phyloP scores from a whole-genome alignment of 2,888 invertebrate genomes.

The Rhamnusium bicolor region DNA sequence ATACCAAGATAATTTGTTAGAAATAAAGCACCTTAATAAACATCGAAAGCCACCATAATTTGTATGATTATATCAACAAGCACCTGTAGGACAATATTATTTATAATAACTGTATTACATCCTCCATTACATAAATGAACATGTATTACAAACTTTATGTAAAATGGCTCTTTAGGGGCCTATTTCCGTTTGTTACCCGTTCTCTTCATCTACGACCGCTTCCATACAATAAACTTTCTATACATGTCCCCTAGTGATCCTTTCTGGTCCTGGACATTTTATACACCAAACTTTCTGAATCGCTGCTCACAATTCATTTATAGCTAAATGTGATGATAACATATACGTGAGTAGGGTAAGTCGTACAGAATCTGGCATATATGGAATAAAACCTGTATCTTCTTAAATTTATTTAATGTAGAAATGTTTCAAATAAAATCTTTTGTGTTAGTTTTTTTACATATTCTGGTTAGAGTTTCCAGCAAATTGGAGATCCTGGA shows the following conservation, averaged over 20 bases:
- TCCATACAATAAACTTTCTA: slow-evolving; percentile 40
- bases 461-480: no score
- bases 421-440: no score
- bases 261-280: slow-evolving; percentile 38
- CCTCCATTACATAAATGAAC: slow-evolving; percentile 1
- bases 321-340: neutral
- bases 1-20: no score
- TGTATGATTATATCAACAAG: neutral
- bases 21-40: neutral
- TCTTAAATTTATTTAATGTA: no score
- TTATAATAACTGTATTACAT: slow-evolving; percentile 15
- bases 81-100: slow-evolving; percentile 20
- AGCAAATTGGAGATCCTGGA: no score
- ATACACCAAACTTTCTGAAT: slow-evolving; percentile 44
- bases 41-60: neutral
- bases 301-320: slow-evolving; percentile 18
- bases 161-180: slow-evolving; percentile 23
- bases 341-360: neutral
- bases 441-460: no score
- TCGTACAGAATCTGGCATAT: no score
- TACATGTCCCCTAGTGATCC: slow-evolving; percentile 42
- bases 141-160: slow-evolving; percentile 13
- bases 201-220: slow-evolving; percentile 4
- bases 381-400: no score
- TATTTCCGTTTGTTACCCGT: slow-evolving; percentile 18